Base-by-base conservation (phyloP, 2,888 invertebrate genomes). In the Archips crataeganus region DNA sequence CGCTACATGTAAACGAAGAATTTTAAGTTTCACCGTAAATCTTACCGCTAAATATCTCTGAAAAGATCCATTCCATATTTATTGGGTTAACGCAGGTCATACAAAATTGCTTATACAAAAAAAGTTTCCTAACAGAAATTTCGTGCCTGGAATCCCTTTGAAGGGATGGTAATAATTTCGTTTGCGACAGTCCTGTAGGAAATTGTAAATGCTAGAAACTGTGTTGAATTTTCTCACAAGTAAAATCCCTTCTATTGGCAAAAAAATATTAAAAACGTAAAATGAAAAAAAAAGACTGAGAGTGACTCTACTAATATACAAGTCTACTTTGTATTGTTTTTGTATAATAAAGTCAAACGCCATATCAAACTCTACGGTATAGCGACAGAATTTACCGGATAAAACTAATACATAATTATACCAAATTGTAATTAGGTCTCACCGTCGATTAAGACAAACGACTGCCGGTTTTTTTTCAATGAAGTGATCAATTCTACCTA, bases 281-380 rank as follows among this genome's bases (percentile, higher is more conserved):
- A 49, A n/a, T 47, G 1, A 47, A 47, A 47, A 47, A 47, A 47
- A 47, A 23, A 23, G 23, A 23, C 23, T 23, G 23, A 23, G 1
- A 80, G 81, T 77, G 79, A 77, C 80, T 79, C 81, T 82, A 82
- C 83, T 59, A n/a, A 9, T 36, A 66, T 51, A 34, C 45, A 67
- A 67, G 45, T 15, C 2, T 23, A 23, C 23, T 23, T 23, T 1
- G 23, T 23, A n/a, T n/a, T n/a, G n/a, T n/a, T n/a, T n/a, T n/a
- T n/a, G n/a, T n/a, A n/a, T n/a, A n/a, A n/a, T n/a, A 49, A 4
- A 32, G 9, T 60, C 36, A 6, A 23, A 49, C 11, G 10, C n/a
- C 3, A 73, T 3, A 13, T 64, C 59, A 15, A 63, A 68, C 68
- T 63, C 49, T 64, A 42, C 13, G 6, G 2, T 10, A 15, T 15